Evolutionary conservation across 2,797 vertebrate genomes (phyloP), one percentile per base, ranked within the genome.

Genomic region (Enteromius unitaeniatus): DNA sequence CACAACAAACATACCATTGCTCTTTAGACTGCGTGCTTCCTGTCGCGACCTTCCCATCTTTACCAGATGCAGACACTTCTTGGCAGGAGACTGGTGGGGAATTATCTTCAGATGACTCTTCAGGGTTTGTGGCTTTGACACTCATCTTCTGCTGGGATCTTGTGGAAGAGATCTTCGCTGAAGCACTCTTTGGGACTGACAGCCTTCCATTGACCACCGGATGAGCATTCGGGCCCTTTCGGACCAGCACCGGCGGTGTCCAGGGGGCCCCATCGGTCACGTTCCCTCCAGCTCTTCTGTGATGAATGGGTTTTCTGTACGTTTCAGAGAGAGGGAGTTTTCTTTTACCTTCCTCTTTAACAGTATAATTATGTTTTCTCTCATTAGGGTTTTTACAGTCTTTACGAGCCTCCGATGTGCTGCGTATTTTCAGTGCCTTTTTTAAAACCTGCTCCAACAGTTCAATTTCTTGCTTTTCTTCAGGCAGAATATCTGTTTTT

Each of bases 381-480:
- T 87, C 89, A 60, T 2, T 68, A 76, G 45, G 19, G 53, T 11
- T 40, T 85, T 69, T 79, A 19, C 49, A 6, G 78, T 67, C 87
- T 84, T 77, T 89, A 34, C 86, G 86, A 60, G 64, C 79, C 64
- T 40, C 88, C 62, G 85, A 88, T 19, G 84, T 83, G 55, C 89
- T 88, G 23, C 94, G 94, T 45, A 95, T 88, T 40, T 69, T 76
- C 19, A 93, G 86, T 4, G 95, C 95, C 87, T 92, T 95, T 87
- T 94, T 88, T 84, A 96, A 86, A 15, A 91, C 93, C 86, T 69
- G 87, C 55, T 95, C 93, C 67, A 96, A 90, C 51, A 95, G 42
- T 78, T 93, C 90, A 40, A 95, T 90, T 75, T 95, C 95, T 87
- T 92, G 88, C 45, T 70, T 90, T 58, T 95, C 94, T 79, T 82